These are phyloP conservation scores for Eupithecia pulchellata DNA, from an alignment of 2,888 invertebrate species.

Conservation along the genomic window DNA sequence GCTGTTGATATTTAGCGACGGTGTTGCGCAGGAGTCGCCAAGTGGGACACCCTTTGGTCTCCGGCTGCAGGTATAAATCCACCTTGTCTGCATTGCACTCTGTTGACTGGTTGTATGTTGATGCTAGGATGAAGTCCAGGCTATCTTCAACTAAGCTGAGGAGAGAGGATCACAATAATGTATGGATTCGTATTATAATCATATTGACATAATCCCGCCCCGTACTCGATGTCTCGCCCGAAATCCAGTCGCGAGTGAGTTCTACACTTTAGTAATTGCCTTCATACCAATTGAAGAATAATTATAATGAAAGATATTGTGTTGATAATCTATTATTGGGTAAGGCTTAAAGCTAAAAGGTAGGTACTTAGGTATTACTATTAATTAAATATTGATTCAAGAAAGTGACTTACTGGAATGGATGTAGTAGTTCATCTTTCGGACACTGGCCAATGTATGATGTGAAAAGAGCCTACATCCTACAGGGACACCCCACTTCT, in stretches of 20 bases:
- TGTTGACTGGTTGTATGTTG: constrained; percentile 88
- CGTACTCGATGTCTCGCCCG: too few species aligned
- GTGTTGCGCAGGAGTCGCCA: constrained; percentile 89
- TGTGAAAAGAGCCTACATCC: constrained; percentile 85
- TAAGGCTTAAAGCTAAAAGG: too few species aligned
- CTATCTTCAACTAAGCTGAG: constrained; percentile 87
- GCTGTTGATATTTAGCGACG: constrained; percentile 65
- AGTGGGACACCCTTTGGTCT: constrained; percentile 87
- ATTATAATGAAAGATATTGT: too few species aligned
- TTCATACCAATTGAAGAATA: too few species aligned
- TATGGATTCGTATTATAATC: too few species aligned
- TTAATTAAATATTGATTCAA: not conserved
- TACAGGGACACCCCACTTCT: constrained; percentile 71
- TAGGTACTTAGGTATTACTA: too few species aligned
- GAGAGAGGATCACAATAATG: not conserved
- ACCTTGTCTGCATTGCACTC: constrained; percentile 87
- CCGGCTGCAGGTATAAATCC: constrained; percentile 88
- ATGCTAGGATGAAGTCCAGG: constrained; percentile 87
- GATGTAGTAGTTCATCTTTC: constrained; percentile 76
- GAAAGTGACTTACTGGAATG: constrained; percentile 69
- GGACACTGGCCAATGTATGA: constrained; percentile 86
- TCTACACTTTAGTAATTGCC: too few species aligned
- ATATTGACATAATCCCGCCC: too few species aligned
- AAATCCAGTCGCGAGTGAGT: too few species aligned
- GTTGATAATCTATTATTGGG: too few species aligned